Evolutionary conservation across 2,797 vertebrate genomes (phyloP).

Genomic region (Graptemys geographica): DNA sequence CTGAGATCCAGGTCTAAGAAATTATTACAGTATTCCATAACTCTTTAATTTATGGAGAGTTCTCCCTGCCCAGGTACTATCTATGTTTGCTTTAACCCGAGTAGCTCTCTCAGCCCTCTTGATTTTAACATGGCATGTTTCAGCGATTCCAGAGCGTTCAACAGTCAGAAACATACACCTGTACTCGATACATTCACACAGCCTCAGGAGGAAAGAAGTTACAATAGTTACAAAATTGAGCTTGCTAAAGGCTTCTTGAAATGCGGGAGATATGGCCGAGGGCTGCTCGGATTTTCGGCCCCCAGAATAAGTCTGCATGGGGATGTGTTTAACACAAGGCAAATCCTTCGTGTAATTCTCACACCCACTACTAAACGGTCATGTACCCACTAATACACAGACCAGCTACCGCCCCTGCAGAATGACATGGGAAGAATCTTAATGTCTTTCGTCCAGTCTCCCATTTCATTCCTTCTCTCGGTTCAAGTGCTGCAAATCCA

Average conservation of each 20-base stretch:
- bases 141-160: background rate
- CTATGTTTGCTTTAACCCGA: background rate
- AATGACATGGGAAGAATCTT: constrained; percentile 18
- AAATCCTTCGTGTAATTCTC: constrained; percentile 53
- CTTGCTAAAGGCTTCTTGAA: constrained; percentile 16
- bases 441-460: background rate
- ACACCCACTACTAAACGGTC: constrained; percentile 23
- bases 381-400: constrained; percentile 24
- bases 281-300: constrained; percentile 29
- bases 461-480: constrained; percentile 1
- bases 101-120: background rate
- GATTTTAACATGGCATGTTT: background rate
- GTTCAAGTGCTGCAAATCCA: constrained; percentile 13
- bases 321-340: constrained; percentile 56
- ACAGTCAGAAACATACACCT: constrained; percentile 59
- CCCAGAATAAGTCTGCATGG: constrained; percentile 15
- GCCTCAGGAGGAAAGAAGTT: constrained; percentile 66
- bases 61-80: background rate
- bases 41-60: background rate
- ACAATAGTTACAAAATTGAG: constrained; percentile 54
- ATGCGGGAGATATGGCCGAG: constrained; percentile 20
- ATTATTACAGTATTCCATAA: background rate
- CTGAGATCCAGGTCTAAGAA: background rate
- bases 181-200: constrained; percentile 71
- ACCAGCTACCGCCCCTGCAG: background rate